Evolutionary conservation across 1,140 invertebrate species (phyloP).

Genomic region (Pemphigus obesinymphae): DNA sequence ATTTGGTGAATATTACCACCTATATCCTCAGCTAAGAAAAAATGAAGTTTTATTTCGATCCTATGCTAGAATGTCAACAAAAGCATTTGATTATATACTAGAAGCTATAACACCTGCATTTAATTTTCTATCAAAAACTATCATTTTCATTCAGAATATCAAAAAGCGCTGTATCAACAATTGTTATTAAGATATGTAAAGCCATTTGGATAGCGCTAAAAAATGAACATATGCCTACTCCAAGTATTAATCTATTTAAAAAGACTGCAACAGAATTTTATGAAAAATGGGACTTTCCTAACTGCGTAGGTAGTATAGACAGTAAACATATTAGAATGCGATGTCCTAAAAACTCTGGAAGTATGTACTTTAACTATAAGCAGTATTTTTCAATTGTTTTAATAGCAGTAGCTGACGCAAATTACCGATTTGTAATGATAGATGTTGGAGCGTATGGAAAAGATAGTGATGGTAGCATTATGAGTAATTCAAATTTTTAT

Average conservation of each 20-base stretch:
- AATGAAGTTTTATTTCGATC: too few relatives aligned
- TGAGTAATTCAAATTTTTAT: slow-evolving; percentile 29
- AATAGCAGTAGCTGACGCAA: slow-evolving; percentile 9
- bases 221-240: background rate
- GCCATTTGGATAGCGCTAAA: background rate
- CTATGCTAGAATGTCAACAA: too few relatives aligned
- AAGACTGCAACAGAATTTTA: slow-evolving; percentile 1
- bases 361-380: slow-evolving; percentile 39
- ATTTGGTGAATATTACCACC: too few relatives aligned
- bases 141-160: slow-evolving; percentile 10
- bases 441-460: slow-evolving; percentile 39
- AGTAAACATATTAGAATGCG: slow-evolving; percentile 36
- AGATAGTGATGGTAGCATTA: slow-evolving; percentile 37
- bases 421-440: slow-evolving; percentile 30
- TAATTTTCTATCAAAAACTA: too few relatives aligned
- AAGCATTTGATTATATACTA: too few relatives aligned
- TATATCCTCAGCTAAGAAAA: too few relatives aligned
- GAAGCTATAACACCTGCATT: too few relatives aligned
- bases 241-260: background rate
- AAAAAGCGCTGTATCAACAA: background rate
- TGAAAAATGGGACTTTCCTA: background rate
- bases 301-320: slow-evolving; percentile 1
- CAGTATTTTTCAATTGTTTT: slow-evolving; percentile 37
- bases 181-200: background rate
- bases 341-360: slow-evolving; percentile 22